phyloP scores from a whole-genome alignment of 2,797 vertebrate genomes.

The Oreonectes daqikongensis region DNA sequence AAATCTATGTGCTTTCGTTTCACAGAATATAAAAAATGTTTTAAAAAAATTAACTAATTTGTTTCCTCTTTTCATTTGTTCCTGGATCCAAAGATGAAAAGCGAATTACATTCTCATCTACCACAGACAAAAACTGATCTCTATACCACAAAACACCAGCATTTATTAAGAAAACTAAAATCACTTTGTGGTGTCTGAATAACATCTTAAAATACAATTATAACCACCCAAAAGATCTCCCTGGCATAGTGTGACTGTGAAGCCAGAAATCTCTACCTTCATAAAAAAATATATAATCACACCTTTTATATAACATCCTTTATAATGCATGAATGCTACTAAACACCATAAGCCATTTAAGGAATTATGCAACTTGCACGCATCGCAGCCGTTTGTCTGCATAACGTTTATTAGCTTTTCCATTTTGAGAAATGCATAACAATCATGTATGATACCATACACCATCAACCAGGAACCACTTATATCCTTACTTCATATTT shows the following conservation, averaged over 20 bases:
- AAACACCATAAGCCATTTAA: conserved; percentile 22
- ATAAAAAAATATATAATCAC: conserved; percentile 7
- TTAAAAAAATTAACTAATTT: not conserved
- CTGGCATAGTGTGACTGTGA: too few species aligned
- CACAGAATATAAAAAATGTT: too few species aligned
- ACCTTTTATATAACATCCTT: conserved; percentile 14
- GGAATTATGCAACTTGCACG: conserved; percentile 39
- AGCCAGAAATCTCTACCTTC: not conserved
- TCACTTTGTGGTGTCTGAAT: not conserved
- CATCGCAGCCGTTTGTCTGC: conserved; percentile 10
- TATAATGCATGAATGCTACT: conserved; percentile 12
- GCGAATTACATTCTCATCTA: not conserved
- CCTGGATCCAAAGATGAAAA: not conserved
- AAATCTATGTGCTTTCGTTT: not conserved
- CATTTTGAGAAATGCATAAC: not conserved
- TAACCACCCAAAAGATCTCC: not conserved
- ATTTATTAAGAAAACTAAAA: not conserved
- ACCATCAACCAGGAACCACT: not conserved
- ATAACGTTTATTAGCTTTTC: not conserved
- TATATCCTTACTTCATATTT: not conserved
- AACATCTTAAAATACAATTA: not conserved
- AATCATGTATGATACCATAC: not conserved
- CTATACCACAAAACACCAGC: not conserved
- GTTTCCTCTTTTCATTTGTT: not conserved
- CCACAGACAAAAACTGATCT: not conserved